Evolutionary conservation across 2,888 invertebrate genomes (phyloP).

Genomic region (Reticulitermes lucifugus): DNA sequence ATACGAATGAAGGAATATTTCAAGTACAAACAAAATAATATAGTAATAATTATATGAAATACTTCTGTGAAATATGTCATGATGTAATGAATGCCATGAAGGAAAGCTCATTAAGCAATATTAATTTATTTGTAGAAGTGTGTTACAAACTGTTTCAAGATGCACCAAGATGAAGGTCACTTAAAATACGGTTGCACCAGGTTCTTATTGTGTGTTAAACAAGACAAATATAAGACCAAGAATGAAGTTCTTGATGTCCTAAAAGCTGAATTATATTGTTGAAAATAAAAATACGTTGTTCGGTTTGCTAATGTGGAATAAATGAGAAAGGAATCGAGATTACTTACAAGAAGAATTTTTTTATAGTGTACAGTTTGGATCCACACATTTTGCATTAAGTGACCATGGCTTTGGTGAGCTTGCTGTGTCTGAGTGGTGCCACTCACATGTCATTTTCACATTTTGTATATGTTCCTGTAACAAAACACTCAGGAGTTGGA

Average conservation of each 20-base stretch:
- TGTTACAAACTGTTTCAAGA: constrained; percentile 4
- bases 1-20: background rate
- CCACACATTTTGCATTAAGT: background rate
- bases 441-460: background rate
- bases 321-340: background rate
- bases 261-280: background rate
- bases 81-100: constrained; percentile 11
- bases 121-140: constrained; percentile 29
- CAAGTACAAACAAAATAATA: constrained; percentile 26
- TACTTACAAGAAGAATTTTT: background rate
- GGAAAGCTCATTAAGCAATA: constrained; percentile 16
- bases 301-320: background rate
- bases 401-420: background rate
- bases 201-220: background rate
- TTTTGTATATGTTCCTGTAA: constrained; percentile 3
- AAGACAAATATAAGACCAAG: background rate
- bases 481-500: background rate
- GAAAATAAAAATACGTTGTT: background rate
- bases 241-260: background rate
- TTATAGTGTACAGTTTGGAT: background rate
- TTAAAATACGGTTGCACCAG: background rate
- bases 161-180: constrained; percentile 1
- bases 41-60: constrained; percentile 33
- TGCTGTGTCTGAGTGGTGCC: background rate
- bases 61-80: constrained; percentile 14